Conservation (phyloP, 2,797 vertebrate genomes). For the Oreortyx pictus region DNA sequence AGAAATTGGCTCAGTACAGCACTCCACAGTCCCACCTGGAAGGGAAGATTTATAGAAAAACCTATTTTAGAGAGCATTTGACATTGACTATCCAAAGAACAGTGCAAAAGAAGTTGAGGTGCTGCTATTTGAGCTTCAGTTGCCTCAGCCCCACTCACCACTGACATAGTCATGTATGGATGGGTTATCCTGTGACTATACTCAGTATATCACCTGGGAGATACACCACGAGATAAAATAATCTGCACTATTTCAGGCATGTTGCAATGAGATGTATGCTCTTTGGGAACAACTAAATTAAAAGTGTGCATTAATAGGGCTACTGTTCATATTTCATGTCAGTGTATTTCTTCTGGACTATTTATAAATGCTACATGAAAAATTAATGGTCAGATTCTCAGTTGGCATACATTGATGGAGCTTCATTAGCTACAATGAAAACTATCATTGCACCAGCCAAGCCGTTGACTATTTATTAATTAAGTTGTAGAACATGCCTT, state of each 20-base stretch:
- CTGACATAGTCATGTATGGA: accelerated
- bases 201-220: background rate
- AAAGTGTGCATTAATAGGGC: slow-evolving; percentile 31
- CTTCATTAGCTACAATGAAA: slow-evolving; percentile 51
- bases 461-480: slow-evolving; percentile 43
- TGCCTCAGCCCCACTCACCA: background rate
- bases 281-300: slow-evolving; percentile 55
- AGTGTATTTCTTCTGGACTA: slow-evolving; percentile 32
- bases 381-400: slow-evolving; percentile 42
- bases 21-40: background rate
- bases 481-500: slow-evolving; percentile 40
- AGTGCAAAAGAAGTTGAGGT: background rate
- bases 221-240: background rate
- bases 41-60: background rate
- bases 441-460: slow-evolving; percentile 36
- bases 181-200: background rate
- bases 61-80: background rate
- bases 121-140: background rate
- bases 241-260: background rate
- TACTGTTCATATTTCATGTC: slow-evolving; percentile 49
- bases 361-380: slow-evolving; percentile 56
- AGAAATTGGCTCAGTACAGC: background rate
- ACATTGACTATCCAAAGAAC: background rate
- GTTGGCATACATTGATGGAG: slow-evolving; percentile 33
- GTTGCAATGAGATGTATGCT: background rate